phyloP scores from a whole-genome alignment of 2,797 vertebrate species.

The Melanogrammus aeglefinus region DNA sequence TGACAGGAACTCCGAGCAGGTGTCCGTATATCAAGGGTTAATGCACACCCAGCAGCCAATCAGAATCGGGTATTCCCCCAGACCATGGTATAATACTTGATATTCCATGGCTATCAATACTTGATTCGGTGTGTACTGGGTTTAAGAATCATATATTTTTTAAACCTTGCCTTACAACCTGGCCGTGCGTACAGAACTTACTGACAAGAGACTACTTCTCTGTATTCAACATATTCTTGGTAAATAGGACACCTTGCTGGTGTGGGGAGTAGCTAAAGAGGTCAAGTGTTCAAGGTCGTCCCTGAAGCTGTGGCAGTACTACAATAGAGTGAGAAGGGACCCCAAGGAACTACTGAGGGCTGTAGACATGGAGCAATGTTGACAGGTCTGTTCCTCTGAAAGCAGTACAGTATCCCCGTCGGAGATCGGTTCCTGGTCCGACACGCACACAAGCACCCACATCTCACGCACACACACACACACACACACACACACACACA shows the following conservation, averaged over 20 bases:
- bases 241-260: slow-evolving; percentile 37
- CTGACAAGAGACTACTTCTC: neutral
- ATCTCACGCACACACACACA: neutral
- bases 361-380: slow-evolving; percentile 44
- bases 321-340: slow-evolving; percentile 26
- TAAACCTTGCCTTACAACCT: too few relatives aligned
- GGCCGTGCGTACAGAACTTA: too few relatives aligned
- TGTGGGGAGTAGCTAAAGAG: slow-evolving; percentile 26
- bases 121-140: too few relatives aligned
- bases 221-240: slow-evolving; percentile 15
- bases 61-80: too few relatives aligned
- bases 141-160: too few relatives aligned
- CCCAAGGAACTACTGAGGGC: slow-evolving; percentile 26
- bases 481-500: neutral
- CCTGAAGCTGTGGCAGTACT: slow-evolving; percentile 30
- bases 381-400: slow-evolving; percentile 44
- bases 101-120: too few relatives aligned
- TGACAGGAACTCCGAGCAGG: too few relatives aligned
- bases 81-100: too few relatives aligned
- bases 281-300: slow-evolving; percentile 43
- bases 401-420: slow-evolving; percentile 29
- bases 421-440: slow-evolving; percentile 35
- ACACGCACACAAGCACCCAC: neutral
- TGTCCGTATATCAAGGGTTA: too few relatives aligned
- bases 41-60: too few relatives aligned